Conservation (phyloP, 2,113 vertebrate species). For the Benitochromis conjunctus region DNA sequence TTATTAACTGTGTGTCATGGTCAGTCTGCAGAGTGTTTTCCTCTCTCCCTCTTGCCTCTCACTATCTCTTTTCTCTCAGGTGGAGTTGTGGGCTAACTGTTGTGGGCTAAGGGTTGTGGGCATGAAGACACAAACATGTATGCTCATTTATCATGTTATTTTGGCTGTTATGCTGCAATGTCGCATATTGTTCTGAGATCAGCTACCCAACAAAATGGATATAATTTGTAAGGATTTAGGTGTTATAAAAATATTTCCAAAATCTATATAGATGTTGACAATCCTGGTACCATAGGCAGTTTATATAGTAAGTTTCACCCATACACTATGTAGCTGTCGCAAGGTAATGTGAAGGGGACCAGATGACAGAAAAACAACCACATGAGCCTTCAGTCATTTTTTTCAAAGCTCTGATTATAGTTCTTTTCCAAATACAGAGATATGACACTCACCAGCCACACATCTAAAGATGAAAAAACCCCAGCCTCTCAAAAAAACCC, state of each 20-base stretch:
- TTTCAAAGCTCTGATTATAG: too few species aligned
- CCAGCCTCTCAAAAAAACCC: too few species aligned
- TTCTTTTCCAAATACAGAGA: too few species aligned
- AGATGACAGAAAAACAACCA: too few species aligned
- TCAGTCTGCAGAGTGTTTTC: background rate
- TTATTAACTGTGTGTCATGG: background rate
- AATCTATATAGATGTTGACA: background rate
- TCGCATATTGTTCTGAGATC: background rate
- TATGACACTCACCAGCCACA: too few species aligned
- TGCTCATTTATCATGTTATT: background rate
- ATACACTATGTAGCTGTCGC: too few species aligned
- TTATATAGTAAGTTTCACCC: background rate
- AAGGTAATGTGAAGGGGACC: too few species aligned
- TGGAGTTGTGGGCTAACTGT: background rate
- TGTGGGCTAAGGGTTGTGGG: background rate
- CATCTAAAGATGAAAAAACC: too few species aligned
- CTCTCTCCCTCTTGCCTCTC: background rate
- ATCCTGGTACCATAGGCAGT: background rate
- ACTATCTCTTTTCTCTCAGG: background rate
- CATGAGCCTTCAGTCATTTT: too few species aligned
- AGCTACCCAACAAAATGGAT: background rate
- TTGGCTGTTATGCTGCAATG: background rate
- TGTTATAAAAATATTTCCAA: background rate
- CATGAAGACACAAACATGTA: background rate
- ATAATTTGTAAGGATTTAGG: background rate